These are phyloP conservation scores for Orius laevigatus DNA, from an alignment of 1,140 invertebrate genomes.

Conservation along the genomic window DNA sequence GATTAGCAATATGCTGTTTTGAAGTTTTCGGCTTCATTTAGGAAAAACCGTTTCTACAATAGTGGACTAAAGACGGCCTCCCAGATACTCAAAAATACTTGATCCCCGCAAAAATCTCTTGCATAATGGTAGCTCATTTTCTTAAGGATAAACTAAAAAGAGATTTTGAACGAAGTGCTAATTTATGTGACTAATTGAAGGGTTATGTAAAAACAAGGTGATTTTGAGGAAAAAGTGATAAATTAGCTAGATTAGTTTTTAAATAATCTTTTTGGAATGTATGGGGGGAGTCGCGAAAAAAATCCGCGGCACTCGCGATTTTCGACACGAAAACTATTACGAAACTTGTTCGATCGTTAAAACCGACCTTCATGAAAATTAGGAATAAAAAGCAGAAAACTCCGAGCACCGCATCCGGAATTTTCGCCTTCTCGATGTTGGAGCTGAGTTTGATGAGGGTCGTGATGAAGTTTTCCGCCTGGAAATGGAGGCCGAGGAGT, in stretches of 20 bases:
- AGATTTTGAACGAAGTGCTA: constrained; percentile 10
- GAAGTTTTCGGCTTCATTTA: too few relatives aligned
- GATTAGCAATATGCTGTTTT: too few relatives aligned
- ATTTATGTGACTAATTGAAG: constrained; percentile 38
- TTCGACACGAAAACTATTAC: too few relatives aligned
- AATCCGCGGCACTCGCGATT: too few relatives aligned
- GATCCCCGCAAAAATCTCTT: too few relatives aligned
- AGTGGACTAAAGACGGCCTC: too few relatives aligned
- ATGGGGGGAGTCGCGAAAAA: too few relatives aligned
- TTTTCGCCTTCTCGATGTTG: constrained; percentile 41
- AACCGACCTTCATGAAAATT: constrained; percentile 44
- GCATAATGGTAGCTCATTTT: too few relatives aligned
- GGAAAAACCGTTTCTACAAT: too few relatives aligned
- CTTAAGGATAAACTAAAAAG: too few relatives aligned
- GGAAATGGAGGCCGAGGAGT: constrained; percentile 58
- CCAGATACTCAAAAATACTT: too few relatives aligned
- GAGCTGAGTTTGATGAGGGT: constrained; percentile 43
- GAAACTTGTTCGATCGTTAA: too few relatives aligned
- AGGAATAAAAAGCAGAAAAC: constrained; percentile 49
- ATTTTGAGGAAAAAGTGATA: constrained; percentile 11
- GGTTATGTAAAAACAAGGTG: constrained; percentile 20
- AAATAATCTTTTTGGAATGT: background rate
- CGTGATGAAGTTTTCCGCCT: constrained; percentile 52
- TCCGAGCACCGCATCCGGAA: constrained; percentile 51
- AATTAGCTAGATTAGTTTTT: constrained; percentile 7